Conservation (phyloP, 2,888 invertebrate species). For the Meiosimyza decipiens region DNA sequence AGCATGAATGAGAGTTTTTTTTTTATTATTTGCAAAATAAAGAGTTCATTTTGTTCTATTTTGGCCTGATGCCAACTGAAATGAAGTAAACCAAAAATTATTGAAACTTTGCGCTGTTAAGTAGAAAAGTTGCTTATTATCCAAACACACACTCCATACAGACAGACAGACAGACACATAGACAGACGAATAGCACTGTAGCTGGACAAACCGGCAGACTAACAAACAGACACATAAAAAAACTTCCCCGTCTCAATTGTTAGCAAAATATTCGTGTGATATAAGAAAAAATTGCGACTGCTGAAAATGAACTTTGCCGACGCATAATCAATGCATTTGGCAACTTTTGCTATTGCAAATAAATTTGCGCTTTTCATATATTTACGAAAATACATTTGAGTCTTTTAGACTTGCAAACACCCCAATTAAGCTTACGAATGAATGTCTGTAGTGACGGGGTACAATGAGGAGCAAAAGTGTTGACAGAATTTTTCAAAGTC, state of each 20-base stretch:
- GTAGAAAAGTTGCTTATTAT: conserved; percentile 53
- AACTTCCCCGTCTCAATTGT: conserved; percentile 14
- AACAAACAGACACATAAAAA: conserved; percentile 26
- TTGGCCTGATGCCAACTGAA: conserved; percentile 61
- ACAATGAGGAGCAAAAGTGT: too few relatives aligned
- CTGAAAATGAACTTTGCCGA: conserved; percentile 29
- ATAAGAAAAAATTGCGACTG: neutral
- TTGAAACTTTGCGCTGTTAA: conserved; percentile 61
- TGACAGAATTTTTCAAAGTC: too few relatives aligned
- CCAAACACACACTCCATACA: conserved; percentile 17
- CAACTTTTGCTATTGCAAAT: conserved; percentile 22
- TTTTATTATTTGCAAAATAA: conserved; percentile 11
- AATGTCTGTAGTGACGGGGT: too few relatives aligned
- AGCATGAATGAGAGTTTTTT: neutral
- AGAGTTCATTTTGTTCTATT: conserved; percentile 28
- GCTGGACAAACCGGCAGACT: conserved; percentile 29
- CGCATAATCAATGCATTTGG: conserved; percentile 31
- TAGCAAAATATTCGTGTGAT: neutral
- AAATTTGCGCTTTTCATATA: too few relatives aligned
- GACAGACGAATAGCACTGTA: conserved; percentile 51
- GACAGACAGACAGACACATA: conserved; percentile 31
- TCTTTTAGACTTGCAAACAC: too few relatives aligned
- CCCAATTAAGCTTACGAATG: too few relatives aligned
- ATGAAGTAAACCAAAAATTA: conserved; percentile 59
- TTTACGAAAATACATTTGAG: too few relatives aligned